A percentile compares a stretch with the other conserved stretches of the same genome.
These are phyloP conservation scores for Tachina grossa DNA, from an alignment of 2,888 invertebrate genomes.

Conservation along the genomic window DNA sequence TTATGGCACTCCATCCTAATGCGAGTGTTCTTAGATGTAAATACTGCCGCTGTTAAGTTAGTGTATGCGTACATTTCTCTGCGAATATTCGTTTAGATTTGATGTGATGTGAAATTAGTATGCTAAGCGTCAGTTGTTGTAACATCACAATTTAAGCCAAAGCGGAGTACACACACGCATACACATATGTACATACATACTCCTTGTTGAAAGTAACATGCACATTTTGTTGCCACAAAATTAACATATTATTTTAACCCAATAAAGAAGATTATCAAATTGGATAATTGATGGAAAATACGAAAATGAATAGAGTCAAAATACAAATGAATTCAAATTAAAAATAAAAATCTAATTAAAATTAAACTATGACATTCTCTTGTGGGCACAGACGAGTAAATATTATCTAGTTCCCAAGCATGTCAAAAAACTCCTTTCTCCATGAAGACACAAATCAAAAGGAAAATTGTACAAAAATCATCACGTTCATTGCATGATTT, in stretches of 20 bases:
- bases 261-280: conserved; percentile 67
- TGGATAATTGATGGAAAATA: conserved; percentile 57
- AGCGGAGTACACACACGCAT: conserved; percentile 5
- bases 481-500: too few relatives aligned
- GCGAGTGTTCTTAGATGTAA: neutral
- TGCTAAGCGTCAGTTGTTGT: conserved; percentile 67
- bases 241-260: conserved; percentile 70
- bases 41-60: conserved; percentile 5
- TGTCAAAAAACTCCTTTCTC: too few relatives aligned
- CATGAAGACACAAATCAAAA: too few relatives aligned
- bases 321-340: conserved; percentile 13
- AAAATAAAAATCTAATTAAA: neutral
- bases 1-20: too few relatives aligned
- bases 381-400: too few relatives aligned
- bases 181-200: conserved; percentile 8
- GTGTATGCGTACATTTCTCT: conserved; percentile 12
- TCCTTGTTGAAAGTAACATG: conserved; percentile 17
- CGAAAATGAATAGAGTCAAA: conserved; percentile 36
- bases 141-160: conserved; percentile 64
- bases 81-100: conserved; percentile 18
- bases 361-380: neutral
- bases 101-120: conserved; percentile 65
- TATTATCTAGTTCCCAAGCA: too few relatives aligned
- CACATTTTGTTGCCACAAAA: conserved; percentile 54
- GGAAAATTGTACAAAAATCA: too few relatives aligned